Base-by-base conservation (phyloP, 1,140 invertebrate species). In the Steinernema khuongi region DNA sequence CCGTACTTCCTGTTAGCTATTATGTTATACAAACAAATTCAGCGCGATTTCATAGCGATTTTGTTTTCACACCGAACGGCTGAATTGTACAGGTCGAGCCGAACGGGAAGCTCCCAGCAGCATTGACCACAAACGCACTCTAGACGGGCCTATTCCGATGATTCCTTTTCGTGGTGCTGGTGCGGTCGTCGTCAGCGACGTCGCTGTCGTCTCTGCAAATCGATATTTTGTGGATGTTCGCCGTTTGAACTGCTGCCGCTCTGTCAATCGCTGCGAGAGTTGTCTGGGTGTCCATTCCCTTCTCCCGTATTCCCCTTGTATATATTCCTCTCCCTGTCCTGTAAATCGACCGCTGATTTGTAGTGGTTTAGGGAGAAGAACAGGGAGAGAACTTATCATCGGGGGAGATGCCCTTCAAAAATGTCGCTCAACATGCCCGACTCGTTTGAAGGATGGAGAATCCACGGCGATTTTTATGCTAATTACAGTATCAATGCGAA, bases 81-180 rank as follows among this genome's bases (percentile, higher is more conserved):
- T 22, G 50, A 60, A 60, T 60, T 7, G 26, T 60, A 60, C 50
- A 60, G 50, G 50, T 60, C 50, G 50, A 60, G 26, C 14, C 50
- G 26, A 60, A n/a, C n/a, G 19, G 50, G 4, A 22, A 26, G 11
- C 50, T 22, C 50, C 14, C 50, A 60, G 50, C n/a, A n/a, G n/a
- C n/a, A n/a, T n/a, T n/a, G n/a, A n/a, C n/a, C n/a, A 60, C 7
- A 60, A 60, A 60, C 50, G 50, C 26, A 60, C 50, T 7, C 50
- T 60, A 60, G 50, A 60, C 50, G 50, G 50, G 50, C 50, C 50
- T 60, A 60, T 60, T 60, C 50, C 36, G 50, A n/a, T n/a, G n/a
- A 14, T 14, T 60, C 50, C 14, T 60, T 60, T 60, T 60, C 50
- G 50, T 60, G 50, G 19, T 60, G 50, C 50, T 60, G 50, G 50